Percentiles rank a stretch among this genome's conserved stretches.
Evolutionary conservation across 2,113 vertebrate species (phyloP).

Genomic region (Zosterops japonicus): DNA sequence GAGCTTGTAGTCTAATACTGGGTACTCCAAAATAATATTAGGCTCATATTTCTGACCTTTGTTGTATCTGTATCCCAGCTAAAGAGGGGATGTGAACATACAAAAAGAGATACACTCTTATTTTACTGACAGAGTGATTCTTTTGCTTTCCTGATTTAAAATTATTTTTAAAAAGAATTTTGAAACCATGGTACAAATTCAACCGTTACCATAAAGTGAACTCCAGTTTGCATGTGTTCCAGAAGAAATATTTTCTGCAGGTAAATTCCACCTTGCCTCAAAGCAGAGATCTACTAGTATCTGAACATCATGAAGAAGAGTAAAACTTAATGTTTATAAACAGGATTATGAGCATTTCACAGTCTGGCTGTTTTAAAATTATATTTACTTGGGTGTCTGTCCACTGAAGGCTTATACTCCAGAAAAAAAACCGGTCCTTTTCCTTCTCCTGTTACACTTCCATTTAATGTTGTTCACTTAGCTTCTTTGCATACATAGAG

Average conservation of each 20-base stretch:
- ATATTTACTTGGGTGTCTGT: neutral
- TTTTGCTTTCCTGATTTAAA: neutral
- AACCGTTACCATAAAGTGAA: neutral
- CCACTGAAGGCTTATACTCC: neutral
- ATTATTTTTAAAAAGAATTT: neutral
- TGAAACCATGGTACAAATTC: neutral
- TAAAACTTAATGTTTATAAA: neutral
- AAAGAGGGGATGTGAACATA: neutral
- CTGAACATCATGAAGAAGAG: neutral
- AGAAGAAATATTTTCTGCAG: neutral
- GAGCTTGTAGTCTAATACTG: neutral
- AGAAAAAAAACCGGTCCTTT: neutral
- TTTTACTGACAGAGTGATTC: neutral
- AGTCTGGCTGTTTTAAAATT: neutral
- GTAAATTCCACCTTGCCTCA: neutral
- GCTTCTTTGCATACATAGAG: neutral
- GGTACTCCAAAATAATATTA: neutral
- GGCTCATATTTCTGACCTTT: neutral
- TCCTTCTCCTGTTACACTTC: neutral
- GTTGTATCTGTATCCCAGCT: neutral
- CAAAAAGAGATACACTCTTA: rapidly evolving
- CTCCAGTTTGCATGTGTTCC: neutral
- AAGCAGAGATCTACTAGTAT: neutral
- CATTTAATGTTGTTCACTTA: neutral
- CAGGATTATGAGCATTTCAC: neutral